Base-by-base conservation (phyloP, 2,113 vertebrate species). In the Maccullochella peelii region DNA sequence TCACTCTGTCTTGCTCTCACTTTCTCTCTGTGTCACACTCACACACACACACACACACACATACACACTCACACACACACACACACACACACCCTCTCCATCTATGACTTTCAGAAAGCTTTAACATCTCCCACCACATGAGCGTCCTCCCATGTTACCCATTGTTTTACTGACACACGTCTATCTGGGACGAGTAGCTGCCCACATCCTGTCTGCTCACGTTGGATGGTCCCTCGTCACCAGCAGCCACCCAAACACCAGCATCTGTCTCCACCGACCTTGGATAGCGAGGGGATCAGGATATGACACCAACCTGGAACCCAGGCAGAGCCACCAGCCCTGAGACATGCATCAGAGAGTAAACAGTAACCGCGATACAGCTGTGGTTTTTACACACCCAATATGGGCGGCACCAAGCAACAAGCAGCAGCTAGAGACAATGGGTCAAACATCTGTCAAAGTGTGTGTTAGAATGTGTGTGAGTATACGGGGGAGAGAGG, bases 151-250 rank as follows among this genome's bases (percentile, higher is more conserved):
- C 84, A 61, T 69, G 89, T 91, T 92, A 79, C 61, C 93, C 77
- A 33, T 16, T 55, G 82, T 85, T 77, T 91, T 74, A 91, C 88
- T 95, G 94, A 95, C 91, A 94, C 83, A 30, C 72, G 92, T 94
- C 94, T 91, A 80, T 90, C 88, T 81, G 61, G 87, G 79, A 88
- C 87, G 20, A 66, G 62, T 77, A 47, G 38, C 86, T 89, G 89
- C 86, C 92, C 85, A 87, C 92, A 88, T 94, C 92, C 91, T 92
- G 93, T 95, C 94, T 73, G 61, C 83, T 91, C 82, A 49, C n/a
- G 84, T 93, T 84, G 89, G 50, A 88, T 50, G 71, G 42, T 75
- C 63, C 70, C 86, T 81, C 86, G 72, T 94, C 93, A 93, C 68
- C 82, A 79, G 79, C 77, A 75, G 85, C 25, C 47, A 21, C 74